phyloP scores from a whole-genome alignment of 2,797 vertebrate genomes.

The Sebastes trivittatus region DNA sequence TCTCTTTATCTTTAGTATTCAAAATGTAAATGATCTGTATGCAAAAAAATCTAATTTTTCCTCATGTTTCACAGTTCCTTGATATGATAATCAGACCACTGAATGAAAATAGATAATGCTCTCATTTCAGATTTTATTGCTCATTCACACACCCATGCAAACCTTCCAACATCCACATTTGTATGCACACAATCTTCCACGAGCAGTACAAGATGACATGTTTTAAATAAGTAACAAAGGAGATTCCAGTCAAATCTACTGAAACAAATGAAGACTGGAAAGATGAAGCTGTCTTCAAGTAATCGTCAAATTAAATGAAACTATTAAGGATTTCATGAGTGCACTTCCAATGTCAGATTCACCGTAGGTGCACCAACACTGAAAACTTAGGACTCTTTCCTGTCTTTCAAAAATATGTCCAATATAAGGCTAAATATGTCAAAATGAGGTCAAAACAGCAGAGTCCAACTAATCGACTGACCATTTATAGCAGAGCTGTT shows the following conservation, averaged over 20 bases:
- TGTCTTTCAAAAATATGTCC: slow-evolving; percentile 25
- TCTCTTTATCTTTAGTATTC: neutral
- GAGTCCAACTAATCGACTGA: slow-evolving; percentile 78
- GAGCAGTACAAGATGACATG: slow-evolving; percentile 81
- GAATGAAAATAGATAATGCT: neutral
- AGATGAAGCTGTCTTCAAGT: slow-evolving; percentile 82
- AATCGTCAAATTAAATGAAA: slow-evolving; percentile 69
- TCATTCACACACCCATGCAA: slow-evolving; percentile 89
- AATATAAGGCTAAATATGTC: slow-evolving; percentile 82
- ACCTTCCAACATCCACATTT: slow-evolving; percentile 88
- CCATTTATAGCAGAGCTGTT: slow-evolving; percentile 10
- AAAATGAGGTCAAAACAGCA: slow-evolving; percentile 73
- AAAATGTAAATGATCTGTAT: neutral
- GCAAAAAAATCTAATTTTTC: neutral
- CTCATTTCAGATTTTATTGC: slow-evolving; percentile 85
- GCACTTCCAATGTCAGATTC: slow-evolving; percentile 7
- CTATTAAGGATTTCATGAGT: slow-evolving; percentile 31
- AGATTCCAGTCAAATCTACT: slow-evolving; percentile 74
- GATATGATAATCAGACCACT: neutral
- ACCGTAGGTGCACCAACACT: slow-evolving; percentile 4
- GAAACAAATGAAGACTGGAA: slow-evolving; percentile 69
- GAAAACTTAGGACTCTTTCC: neutral
- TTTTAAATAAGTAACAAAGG: slow-evolving; percentile 82
- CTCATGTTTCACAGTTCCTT: neutral
- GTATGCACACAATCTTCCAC: slow-evolving; percentile 83